Conservation (phyloP, 2,113 vertebrate species). For the Sander lucioperca region DNA sequence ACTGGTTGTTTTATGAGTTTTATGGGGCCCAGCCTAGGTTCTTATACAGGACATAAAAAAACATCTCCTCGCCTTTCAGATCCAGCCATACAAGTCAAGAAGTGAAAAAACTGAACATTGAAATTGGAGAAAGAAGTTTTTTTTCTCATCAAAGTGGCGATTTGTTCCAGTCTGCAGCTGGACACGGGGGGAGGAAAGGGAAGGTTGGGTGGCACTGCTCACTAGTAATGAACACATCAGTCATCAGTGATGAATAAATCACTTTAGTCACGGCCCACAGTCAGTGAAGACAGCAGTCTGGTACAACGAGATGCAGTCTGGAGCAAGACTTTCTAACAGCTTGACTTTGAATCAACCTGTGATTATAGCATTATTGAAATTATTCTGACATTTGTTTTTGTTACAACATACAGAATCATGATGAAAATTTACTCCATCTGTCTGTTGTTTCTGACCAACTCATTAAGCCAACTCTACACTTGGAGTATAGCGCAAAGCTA, state of each 20-base stretch:
- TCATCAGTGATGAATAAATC: conserved; percentile 80
- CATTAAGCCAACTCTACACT: neutral
- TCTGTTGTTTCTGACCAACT: neutral
- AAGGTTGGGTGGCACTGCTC: conserved; percentile 6
- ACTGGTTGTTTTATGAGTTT: neutral
- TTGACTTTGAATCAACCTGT: neutral
- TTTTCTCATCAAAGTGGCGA: conserved; percentile 26
- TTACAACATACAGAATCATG: neutral
- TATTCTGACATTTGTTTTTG: neutral
- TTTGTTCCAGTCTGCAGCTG: conserved; percentile 58
- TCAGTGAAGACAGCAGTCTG: conserved; percentile 39
- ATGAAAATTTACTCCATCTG: too few relatives aligned
- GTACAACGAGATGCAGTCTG: neutral
- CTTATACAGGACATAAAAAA: neutral
- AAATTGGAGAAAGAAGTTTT: conserved; percentile 27
- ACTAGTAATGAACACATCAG: conserved; percentile 63
- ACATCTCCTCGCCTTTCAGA: conserved; percentile 9
- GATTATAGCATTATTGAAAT: neutral
- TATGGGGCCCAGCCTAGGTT: neutral
- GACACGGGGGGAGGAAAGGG: neutral
- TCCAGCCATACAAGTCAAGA: neutral
- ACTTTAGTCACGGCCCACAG: conserved; percentile 67
- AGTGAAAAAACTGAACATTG: neutral
- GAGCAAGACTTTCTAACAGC: neutral
- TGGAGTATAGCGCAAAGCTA: neutral